Percentiles rank a stretch among this genome's conserved stretches.
phyloP scores from a whole-genome alignment of 2,888 invertebrate genomes.

The Diaphora mendica region DNA sequence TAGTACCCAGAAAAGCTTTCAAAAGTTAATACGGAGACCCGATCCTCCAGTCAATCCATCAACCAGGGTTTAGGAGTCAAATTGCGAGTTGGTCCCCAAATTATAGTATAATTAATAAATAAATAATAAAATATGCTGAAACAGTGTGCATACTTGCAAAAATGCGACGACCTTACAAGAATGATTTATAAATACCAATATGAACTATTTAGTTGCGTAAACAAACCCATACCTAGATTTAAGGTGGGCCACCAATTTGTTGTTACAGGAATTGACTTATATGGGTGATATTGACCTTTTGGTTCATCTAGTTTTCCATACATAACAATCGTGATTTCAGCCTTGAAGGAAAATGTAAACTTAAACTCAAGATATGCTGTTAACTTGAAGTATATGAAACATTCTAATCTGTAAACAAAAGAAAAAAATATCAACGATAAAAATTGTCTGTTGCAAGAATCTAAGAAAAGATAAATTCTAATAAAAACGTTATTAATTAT shows the following conservation, averaged over 20 bases:
- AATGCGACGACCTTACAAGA: neutral
- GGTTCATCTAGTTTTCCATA: constrained; percentile 47
- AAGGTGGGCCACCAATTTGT: constrained; percentile 3
- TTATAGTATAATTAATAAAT: too few species aligned
- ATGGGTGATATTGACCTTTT: neutral
- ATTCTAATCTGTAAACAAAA: constrained; percentile 58
- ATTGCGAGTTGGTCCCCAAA: too few species aligned
- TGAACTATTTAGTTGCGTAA: neutral
- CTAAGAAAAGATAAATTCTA: neutral
- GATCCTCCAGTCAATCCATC: too few species aligned
- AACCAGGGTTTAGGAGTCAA: too few species aligned
- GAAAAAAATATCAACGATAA: neutral
- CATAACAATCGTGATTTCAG: constrained; percentile 58
- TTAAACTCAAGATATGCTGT: constrained; percentile 67
- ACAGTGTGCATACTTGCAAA: too few species aligned
- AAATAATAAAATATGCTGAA: too few species aligned
- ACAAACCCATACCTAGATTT: neutral
- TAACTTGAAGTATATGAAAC: constrained; percentile 69
- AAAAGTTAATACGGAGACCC: too few species aligned
- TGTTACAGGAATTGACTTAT: neutral
- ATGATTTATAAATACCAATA: neutral
- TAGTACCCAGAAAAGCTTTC: too few species aligned
- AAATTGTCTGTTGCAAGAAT: neutral
- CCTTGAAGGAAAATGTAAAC: constrained; percentile 67
- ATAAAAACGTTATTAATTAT: too few species aligned